Evolutionary conservation across 2,888 invertebrate genomes (phyloP), one percentile per base, ranked within the genome.

Genomic region (Plemyria rubiginata): DNA sequence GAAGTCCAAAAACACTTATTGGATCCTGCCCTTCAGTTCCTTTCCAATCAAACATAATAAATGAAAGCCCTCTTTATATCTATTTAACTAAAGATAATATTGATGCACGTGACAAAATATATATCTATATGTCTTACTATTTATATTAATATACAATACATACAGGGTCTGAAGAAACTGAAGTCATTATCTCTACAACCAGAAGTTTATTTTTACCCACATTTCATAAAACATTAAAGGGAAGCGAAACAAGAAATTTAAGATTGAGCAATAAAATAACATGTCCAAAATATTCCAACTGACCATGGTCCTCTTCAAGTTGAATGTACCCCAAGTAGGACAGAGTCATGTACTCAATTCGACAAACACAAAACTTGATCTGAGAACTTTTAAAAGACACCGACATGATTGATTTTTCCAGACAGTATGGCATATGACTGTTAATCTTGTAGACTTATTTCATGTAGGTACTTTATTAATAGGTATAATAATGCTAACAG

Each of bases 1-100:
- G 52, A 53, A 51, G 51, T 60, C 36, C 46, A 55, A 61, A 9
- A 54, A 40, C 59, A 15, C 13, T 6, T 45, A 45, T 60, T 53
- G 52, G 28, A 41, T 51, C 51, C 53, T 36, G 15, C 50, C 56
- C 56, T 53, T 53, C 28, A 46, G 28, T 2, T 22, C 9, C 16
- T 15, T 45, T 45, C 8, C 45, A 45, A 45, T 5, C 6, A 32
- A 32, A 3, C 7, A 32, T 32, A 32, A 32, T 32, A 32, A 32
- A 4, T 7, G 32, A 32, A 32, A n/a, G n/a, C n/a, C 7, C 6
- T 1, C 32, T 8, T 4, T 32, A 32, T 3, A 22, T 22, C 22
- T 22, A 22, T 22, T 22, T 22, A 22, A 22, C 1, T 22, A 22
- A 22, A 22, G 22, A 22, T 22, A 22, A 22, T 22, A 22, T 22